phyloP scores from a whole-genome alignment of 1,140 invertebrate genomes.

The Drosophila nigrodunni region DNA sequence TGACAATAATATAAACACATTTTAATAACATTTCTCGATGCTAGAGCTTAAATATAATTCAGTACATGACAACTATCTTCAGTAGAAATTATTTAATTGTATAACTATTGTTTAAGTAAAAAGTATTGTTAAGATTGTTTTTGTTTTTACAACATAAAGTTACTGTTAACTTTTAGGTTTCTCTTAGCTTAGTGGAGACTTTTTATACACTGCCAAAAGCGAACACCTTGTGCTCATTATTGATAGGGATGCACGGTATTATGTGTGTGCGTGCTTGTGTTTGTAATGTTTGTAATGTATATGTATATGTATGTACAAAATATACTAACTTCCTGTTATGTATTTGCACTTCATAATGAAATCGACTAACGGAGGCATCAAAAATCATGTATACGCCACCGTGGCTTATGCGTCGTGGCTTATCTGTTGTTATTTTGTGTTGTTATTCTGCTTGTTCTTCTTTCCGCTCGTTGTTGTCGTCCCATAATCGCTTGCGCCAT shows the following conservation, averaged over 20 bases:
- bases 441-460: constrained; percentile 24
- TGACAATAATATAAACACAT: too few species aligned
- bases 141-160: too few species aligned
- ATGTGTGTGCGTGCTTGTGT: not conserved
- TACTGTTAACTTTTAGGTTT: too few species aligned
- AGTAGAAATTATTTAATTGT: too few species aligned
- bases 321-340: constrained; percentile 24
- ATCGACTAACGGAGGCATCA: constrained; percentile 57
- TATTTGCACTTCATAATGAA: constrained; percentile 40
- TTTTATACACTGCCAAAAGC: not conserved
- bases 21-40: too few species aligned
- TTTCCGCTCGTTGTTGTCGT: constrained; percentile 39
- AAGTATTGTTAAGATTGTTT: too few species aligned
- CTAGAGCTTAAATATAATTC: too few species aligned
- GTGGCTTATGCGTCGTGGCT: constrained; percentile 61
- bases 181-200: too few species aligned
- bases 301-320: constrained; percentile 19
- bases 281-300: not conserved
- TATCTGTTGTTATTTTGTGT: constrained; percentile 63
- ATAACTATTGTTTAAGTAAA: too few species aligned
- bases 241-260: not conserved
- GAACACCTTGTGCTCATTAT: not conserved
- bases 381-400: constrained; percentile 79
- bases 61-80: too few species aligned
- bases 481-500: constrained; percentile 75